phyloP scores from a whole-genome alignment of 2,113 vertebrate species.

The Ramphastos sulfuratus region DNA sequence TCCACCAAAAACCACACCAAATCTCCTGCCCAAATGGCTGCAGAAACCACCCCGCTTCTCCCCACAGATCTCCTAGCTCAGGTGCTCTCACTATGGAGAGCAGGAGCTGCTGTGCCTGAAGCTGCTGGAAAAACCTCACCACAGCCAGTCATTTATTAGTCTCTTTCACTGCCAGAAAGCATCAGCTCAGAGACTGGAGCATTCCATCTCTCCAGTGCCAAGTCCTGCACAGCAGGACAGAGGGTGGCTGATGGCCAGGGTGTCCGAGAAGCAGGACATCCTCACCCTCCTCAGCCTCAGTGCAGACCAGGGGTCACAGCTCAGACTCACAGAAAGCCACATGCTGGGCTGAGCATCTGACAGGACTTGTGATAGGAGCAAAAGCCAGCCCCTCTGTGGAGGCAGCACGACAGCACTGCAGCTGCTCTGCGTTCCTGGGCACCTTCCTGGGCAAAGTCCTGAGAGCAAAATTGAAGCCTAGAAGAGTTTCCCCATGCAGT shows the following conservation, averaged over 20 bases:
- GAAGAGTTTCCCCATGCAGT: rapidly evolving
- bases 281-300: not conserved
- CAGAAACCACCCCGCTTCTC: not conserved
- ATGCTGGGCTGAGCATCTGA: not conserved
- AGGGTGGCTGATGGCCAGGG: not conserved
- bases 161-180: slow-evolving; percentile 33
- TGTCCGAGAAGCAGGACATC: not conserved
- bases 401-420: not conserved
- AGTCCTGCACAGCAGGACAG: too few species aligned
- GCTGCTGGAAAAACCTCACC: not conserved
- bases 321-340: not conserved
- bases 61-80: not conserved
- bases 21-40: rapidly evolving
- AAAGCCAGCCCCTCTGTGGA: not conserved
- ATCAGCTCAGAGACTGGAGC: not conserved
- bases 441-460: not conserved
- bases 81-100: not conserved
- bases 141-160: slow-evolving; percentile 1
- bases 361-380: not conserved
- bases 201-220: rapidly evolving
- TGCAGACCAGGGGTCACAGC: not conserved
- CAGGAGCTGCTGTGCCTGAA: not conserved
- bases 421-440: not conserved
- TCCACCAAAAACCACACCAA: rapidly evolving
- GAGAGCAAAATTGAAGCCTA: not conserved